These are phyloP conservation scores for Busseola fusca DNA, from an alignment of 2,888 invertebrate genomes.

Conservation along the genomic window DNA sequence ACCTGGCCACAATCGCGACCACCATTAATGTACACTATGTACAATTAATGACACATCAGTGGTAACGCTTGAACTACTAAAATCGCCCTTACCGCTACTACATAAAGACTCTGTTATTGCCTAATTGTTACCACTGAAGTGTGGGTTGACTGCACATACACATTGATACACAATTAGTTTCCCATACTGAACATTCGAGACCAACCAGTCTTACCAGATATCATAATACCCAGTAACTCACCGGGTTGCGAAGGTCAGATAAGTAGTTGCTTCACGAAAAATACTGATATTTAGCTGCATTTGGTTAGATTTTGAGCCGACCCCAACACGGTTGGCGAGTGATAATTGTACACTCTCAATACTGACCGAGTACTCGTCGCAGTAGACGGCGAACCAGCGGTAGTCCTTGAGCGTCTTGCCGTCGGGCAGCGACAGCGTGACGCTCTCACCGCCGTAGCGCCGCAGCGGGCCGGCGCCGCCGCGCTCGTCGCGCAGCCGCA, in stretches of 20 bases:
- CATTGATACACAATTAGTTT: neutral
- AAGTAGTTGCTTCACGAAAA: neutral
- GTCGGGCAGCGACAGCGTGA: conserved; percentile 96
- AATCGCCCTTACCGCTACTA: neutral
- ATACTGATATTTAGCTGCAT: neutral
- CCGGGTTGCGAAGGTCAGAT: neutral
- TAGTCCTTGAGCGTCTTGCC: conserved; percentile 95
- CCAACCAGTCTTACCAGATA: neutral
- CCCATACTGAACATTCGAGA: neutral
- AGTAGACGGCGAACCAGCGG: conserved; percentile 97
- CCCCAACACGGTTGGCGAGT: neutral
- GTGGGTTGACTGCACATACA: neutral
- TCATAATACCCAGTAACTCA: neutral
- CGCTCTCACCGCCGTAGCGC: conserved; percentile 94
- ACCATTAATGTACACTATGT: neutral
- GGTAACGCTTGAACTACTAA: neutral
- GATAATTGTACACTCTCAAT: conserved; percentile 1
- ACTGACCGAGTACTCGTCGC: conserved; percentile 96
- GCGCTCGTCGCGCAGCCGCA: conserved; percentile 94
- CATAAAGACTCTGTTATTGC: neutral
- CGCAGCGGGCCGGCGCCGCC: conserved; percentile 94
- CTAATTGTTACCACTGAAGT: neutral
- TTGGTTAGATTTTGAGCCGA: neutral
- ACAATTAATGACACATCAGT: too few relatives aligned
- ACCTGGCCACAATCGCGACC: neutral